phyloP scores from a whole-genome alignment of 2,113 vertebrate genomes.

The Nestor notabilis region DNA sequence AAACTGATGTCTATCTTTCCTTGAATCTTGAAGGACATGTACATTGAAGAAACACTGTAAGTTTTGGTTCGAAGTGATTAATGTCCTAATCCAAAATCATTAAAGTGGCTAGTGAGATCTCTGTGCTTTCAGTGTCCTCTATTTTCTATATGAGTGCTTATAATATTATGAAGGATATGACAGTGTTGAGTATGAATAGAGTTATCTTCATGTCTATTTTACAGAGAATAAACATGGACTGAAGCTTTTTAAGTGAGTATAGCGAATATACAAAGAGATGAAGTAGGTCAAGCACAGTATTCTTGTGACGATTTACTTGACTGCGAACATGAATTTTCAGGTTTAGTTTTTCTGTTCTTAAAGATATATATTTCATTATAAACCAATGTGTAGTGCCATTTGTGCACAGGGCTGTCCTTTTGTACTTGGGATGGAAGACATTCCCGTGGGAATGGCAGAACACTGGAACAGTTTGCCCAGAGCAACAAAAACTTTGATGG shows the following conservation, averaged over 20 bases:
- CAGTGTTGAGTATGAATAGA: neutral
- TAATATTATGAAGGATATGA: neutral
- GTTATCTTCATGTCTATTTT: neutral
- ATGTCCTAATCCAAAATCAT: neutral
- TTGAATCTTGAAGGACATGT: neutral
- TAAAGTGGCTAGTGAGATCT: neutral
- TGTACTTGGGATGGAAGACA: neutral
- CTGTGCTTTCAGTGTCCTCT: neutral
- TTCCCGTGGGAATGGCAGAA: neutral
- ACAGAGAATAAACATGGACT: neutral
- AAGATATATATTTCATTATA: neutral
- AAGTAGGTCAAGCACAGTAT: neutral
- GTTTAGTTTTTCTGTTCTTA: neutral
- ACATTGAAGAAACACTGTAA: neutral
- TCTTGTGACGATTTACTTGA: neutral
- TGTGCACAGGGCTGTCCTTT: neutral
- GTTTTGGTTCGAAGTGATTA: neutral
- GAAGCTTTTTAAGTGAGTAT: neutral
- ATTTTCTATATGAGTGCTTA: neutral
- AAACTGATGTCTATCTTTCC: neutral
- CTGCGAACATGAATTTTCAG: neutral
- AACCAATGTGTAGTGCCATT: neutral
- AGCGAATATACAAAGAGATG: neutral
- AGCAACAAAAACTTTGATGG: neutral
- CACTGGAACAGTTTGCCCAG: neutral